These are phyloP conservation scores for Hemicrepidius hirtus DNA, from an alignment of 2,888 invertebrate genomes.

Conservation along the genomic window DNA sequence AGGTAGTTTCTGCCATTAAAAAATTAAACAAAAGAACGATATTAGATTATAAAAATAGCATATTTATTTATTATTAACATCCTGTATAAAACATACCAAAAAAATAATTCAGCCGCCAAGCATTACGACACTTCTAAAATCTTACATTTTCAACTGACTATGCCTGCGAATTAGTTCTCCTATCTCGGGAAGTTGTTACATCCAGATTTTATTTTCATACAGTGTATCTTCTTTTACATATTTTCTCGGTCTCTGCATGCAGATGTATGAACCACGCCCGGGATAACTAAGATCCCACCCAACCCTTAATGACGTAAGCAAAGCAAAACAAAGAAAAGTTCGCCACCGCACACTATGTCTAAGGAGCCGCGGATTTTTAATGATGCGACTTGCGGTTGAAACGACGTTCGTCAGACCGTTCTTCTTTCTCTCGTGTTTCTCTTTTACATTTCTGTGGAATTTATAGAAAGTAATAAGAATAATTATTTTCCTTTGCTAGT, in stretches of 20 bases:
- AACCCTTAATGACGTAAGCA: constrained; percentile 75
- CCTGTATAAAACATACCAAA: too few species aligned
- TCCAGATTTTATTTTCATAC: constrained; percentile 21
- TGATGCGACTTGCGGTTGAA: constrained; percentile 53
- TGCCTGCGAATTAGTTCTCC: background rate
- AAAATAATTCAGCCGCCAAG: too few species aligned
- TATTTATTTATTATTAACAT: too few species aligned
- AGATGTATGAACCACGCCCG: constrained; percentile 61
- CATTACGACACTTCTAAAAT: too few species aligned
- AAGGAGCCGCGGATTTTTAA: constrained; percentile 60
- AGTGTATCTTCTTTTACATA: constrained; percentile 48
- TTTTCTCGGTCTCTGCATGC: constrained; percentile 52
- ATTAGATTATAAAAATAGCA: too few species aligned
- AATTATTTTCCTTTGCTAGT: constrained; percentile 39
- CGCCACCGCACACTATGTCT: constrained; percentile 52
- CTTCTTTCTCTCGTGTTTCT: constrained; percentile 26
- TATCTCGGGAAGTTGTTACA: constrained; percentile 10
- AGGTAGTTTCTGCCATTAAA: too few species aligned
- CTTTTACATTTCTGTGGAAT: constrained; percentile 35
- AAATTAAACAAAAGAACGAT: too few species aligned
- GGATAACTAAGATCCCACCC: constrained; percentile 61
- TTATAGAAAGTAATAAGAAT: constrained; percentile 42
- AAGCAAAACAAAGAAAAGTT: constrained; percentile 75
- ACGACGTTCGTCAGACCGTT: constrained; percentile 39
- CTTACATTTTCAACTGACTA: background rate